Evolutionary conservation across 2,888 invertebrate genomes (phyloP).

Genomic region (Campoplex nolae): DNA sequence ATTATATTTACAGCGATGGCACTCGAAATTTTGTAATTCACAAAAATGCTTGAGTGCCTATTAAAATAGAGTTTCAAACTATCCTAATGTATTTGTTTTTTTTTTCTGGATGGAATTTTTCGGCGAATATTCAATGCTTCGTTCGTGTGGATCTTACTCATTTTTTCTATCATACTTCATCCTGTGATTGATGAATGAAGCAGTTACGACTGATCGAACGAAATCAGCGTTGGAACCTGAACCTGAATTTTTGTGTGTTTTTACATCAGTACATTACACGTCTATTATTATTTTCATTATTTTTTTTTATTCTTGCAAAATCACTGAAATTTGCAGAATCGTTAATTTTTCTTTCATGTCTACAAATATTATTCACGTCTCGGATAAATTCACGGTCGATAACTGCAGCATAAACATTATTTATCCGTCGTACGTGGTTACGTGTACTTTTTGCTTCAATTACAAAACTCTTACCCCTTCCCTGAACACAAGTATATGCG

Average conservation of each 20-base stretch:
- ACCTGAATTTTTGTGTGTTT: neutral
- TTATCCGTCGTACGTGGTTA: neutral
- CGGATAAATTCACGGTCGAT: neutral
- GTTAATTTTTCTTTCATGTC: neutral
- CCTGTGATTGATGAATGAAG: neutral
- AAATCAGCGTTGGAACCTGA: neutral
- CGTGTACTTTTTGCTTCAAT: neutral
- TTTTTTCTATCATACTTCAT: neutral
- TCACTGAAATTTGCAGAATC: neutral
- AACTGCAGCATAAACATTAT: neutral
- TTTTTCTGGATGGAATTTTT: neutral
- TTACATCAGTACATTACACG: neutral
- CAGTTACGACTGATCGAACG: neutral
- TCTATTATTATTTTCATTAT: neutral
- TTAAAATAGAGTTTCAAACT: conserved; percentile 21
- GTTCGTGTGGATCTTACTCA: neutral
- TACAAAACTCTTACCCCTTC: neutral
- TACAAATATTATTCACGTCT: neutral
- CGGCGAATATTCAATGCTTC: neutral
- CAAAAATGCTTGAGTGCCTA: conserved; percentile 40
- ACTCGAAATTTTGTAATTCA: conserved; percentile 32
- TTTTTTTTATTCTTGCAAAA: neutral
- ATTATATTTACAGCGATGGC: conserved; percentile 29
- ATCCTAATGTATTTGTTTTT: neutral
- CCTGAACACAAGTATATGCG: neutral